Evolutionary conservation across 2,113 vertebrate genomes (phyloP).

Genomic region (Hepsetus odoe): DNA sequence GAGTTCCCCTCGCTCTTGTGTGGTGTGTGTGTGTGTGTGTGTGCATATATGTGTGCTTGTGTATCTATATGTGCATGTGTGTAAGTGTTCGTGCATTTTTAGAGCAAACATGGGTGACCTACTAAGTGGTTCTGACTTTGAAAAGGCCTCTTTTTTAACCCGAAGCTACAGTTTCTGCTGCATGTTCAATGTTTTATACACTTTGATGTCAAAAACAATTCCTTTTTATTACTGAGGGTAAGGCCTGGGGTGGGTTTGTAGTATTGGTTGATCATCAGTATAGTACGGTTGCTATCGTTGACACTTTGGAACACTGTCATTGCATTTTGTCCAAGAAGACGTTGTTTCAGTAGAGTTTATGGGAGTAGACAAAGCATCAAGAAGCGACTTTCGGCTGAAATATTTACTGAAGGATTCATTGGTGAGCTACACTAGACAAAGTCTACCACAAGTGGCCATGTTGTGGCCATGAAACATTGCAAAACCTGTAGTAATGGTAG

Average conservation of each 20-base stretch:
- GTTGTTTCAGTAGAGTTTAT: background rate
- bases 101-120: background rate
- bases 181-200: no score
- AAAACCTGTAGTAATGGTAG: background rate
- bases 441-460: no score
- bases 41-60: background rate
- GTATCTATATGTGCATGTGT: background rate
- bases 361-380: background rate
- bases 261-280: background rate
- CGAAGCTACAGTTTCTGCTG: no score
- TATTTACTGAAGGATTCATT: no score
- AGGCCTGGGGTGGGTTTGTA: background rate
- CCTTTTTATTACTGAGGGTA: background rate
- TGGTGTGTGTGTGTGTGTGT: background rate
- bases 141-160: no score
- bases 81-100: background rate
- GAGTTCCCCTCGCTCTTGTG: conserved; percentile 1
- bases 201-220: background rate
- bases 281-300: background rate
- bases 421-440: no score
- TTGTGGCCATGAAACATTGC: no score
- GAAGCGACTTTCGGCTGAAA: background rate
- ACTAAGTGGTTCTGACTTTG: background rate
- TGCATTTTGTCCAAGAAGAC: background rate
- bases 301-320: background rate